Evolutionary conservation across 2,797 vertebrate species (phyloP), one percentile per base, ranked within the genome.

Genomic region (Poeciliopsis presidionis): DNA sequence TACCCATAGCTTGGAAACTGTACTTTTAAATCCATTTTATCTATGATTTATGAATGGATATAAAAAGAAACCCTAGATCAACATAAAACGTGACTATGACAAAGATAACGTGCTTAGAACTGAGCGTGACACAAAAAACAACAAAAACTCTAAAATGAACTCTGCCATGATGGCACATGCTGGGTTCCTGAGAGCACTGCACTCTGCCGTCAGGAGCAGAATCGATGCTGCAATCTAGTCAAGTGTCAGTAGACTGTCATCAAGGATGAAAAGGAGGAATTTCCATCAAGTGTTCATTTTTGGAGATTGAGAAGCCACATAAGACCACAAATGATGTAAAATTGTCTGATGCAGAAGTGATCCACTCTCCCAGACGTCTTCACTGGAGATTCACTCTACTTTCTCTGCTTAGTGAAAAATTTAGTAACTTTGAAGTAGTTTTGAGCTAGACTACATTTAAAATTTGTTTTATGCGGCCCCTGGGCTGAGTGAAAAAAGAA

Each of bases 211-310:
- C 82, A 73, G 78, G 72, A 89, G 82, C 74, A 79, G 79, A 92
- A 92, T 94, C 81, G 82, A 93, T 93, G 92, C 88, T 77, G 87
- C 94, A 91, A 92, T 93, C 93, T 90, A 84, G 88, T 94, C 84
- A 89, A 92, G 93, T 92, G 87, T 87, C 82, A 82, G 86, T 87
- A 86, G 82, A 85, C 86, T 79, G 88, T 92, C 90, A 92, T 91
- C 91, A 89, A 80, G 85, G 79, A 71, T 84, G 85, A 94, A 92
- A 69, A 91, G 91, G 87, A 82, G 63, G 84, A 86, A 89, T 87
- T 94, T 92, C 87, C 87, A 90, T 92, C 89, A 91, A 94, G 93
- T 91, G 84, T 91, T 94, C 86, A 92, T 91, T 92, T 91, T 79
- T 85, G 82, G 87, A 45, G 90, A 89, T 79, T 79, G 89, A 88